phyloP scores from a whole-genome alignment of 2,113 vertebrate species.

The Gopherus evgoodei region DNA sequence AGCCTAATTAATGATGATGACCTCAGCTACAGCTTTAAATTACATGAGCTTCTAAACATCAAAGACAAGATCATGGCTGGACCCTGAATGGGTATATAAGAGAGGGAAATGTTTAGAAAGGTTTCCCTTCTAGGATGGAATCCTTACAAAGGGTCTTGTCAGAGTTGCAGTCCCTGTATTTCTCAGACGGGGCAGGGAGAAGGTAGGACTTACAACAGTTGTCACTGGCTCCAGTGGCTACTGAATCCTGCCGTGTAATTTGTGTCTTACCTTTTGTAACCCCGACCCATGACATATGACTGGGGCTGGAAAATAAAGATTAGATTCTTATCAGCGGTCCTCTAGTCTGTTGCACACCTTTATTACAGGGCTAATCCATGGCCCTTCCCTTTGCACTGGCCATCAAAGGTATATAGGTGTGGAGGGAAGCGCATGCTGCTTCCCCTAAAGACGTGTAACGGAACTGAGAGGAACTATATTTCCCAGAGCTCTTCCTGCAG shows the following conservation, averaged over 20 bases:
- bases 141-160: neutral
- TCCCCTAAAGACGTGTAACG: slow-evolving; percentile 53
- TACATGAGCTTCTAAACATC: neutral
- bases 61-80: neutral
- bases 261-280: neutral
- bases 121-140: neutral
- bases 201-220: neutral
- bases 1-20: neutral
- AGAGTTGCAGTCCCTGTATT: fast-evolving
- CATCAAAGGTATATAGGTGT: neutral
- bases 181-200: neutral
- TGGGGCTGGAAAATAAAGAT: slow-evolving; percentile 14
- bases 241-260: slow-evolving; percentile 29
- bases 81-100: neutral
- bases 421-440: slow-evolving; percentile 36
- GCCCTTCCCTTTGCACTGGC: slow-evolving; percentile 42
- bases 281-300: slow-evolving; percentile 53
- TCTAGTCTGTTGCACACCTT: slow-evolving; percentile 10
- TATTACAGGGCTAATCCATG: slow-evolving; percentile 33
- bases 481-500: slow-evolving; percentile 53
- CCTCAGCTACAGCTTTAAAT: neutral
- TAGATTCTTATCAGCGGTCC: slow-evolving; percentile 42
- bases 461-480: slow-evolving; percentile 54
- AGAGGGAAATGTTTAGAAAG: neutral
- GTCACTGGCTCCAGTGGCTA: slow-evolving; percentile 8